Conservation (phyloP, 2,797 vertebrate species). For the Cygnus olor region DNA sequence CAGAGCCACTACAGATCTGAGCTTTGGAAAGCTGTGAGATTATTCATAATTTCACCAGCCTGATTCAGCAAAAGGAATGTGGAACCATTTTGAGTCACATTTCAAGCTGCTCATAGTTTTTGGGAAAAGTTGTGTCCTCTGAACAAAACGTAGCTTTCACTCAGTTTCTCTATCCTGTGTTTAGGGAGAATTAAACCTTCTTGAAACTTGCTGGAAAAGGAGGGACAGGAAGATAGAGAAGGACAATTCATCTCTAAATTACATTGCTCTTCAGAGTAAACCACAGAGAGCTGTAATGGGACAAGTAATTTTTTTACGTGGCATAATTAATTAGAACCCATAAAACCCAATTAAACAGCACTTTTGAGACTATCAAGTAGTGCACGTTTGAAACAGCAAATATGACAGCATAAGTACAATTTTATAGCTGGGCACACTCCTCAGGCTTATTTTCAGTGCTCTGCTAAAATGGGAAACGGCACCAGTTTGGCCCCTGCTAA, state of each 20-base stretch:
- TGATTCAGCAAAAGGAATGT: not conserved
- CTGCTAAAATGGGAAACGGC: conserved; percentile 71
- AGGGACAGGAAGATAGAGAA: conserved; percentile 16
- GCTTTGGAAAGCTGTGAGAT: conserved; percentile 1
- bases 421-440: conserved; percentile 73
- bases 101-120: not conserved
- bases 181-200: conserved; percentile 32
- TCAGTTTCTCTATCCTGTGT: not conserved
- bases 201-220: not conserved
- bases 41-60: conserved; percentile 13
- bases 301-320: conserved; percentile 69
- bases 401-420: conserved; percentile 74
- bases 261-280: conserved; percentile 71
- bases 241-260: conserved; percentile 62
- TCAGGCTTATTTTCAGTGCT: conserved; percentile 71
- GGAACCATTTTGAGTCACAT: not conserved
- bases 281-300: conserved; percentile 69
- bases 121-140: not conserved
- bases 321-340: conserved; percentile 76
- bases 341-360: conserved; percentile 77
- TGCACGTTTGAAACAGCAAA: conserved; percentile 69
- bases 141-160: not conserved
- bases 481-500: conserved; percentile 70
- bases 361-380: conserved; percentile 77
- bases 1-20: not conserved